Evolutionary conservation across 2,888 invertebrate species (phyloP).

Genomic region (Acholoe squamosa): DNA sequence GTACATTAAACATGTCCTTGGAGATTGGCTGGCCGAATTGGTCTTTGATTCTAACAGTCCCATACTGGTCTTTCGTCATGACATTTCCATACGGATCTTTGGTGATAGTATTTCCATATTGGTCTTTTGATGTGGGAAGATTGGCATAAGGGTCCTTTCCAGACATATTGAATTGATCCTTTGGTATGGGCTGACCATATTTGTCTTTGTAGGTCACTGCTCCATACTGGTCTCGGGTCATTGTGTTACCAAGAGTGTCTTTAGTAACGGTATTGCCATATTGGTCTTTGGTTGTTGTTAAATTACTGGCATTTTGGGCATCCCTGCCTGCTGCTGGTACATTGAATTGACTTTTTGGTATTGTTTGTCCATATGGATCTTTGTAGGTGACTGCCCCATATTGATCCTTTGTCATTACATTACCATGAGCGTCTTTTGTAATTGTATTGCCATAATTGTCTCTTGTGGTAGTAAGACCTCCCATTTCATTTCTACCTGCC

Average conservation of each 20-base stretch:
- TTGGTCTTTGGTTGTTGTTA: not conserved
- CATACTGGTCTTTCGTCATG: conserved; percentile 24
- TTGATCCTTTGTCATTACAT: not conserved
- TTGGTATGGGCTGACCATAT: not conserved
- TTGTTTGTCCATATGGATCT: conserved; percentile 3
- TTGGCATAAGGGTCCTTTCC: conserved; percentile 13
- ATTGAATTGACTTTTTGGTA: not conserved
- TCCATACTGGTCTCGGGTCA: not conserved
- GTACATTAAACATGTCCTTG: not conserved
- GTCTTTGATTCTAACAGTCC: not conserved
- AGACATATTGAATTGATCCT: not conserved
- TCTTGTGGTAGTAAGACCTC: not conserved
- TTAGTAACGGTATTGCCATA: conserved; percentile 7
- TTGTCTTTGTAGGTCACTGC: not conserved
- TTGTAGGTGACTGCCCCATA: not conserved
- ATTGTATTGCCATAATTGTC: conserved; percentile 13
- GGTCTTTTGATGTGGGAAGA: not conserved
- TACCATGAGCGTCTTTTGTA: conserved; percentile 13
- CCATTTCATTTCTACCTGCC: not conserved
- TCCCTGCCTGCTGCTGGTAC: not conserved
- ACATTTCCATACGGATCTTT: conserved; percentile 2
- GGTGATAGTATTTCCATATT: not conserved
- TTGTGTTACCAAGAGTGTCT: not conserved
- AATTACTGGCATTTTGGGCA: not conserved
- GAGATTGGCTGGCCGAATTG: not conserved